These are phyloP conservation scores for Myotis myotis DNA, from an alignment of 2,797 vertebrate species.

Conservation along the genomic window DNA sequence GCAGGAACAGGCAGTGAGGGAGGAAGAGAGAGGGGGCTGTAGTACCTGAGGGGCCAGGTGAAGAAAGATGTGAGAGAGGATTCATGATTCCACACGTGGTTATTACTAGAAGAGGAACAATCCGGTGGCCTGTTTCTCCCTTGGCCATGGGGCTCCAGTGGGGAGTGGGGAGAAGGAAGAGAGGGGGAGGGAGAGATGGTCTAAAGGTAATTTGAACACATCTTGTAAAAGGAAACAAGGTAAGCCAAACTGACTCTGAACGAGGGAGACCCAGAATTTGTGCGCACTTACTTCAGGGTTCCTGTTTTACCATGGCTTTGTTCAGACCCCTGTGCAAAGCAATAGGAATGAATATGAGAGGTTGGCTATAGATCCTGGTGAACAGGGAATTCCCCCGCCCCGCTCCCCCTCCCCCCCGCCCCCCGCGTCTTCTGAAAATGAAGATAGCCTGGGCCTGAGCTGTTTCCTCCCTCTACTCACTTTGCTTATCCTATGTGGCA, in stretches of 20 bases:
- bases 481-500: background rate
- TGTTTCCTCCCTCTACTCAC: background rate
- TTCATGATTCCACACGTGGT: background rate
- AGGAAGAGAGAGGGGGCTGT: rapidly evolving
- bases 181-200: background rate
- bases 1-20: background rate
- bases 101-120: background rate
- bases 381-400: background rate
- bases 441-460: background rate
- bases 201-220: background rate
- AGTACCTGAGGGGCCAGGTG: background rate
- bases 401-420: background rate
- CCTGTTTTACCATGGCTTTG: background rate
- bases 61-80: background rate
- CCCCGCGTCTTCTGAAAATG: background rate
- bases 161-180: background rate
- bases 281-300: background rate
- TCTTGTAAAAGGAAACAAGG: background rate
- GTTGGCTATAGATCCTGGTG: background rate
- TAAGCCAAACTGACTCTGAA: background rate
- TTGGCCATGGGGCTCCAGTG: background rate
- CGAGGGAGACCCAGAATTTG: background rate
- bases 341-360: background rate
- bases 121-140: background rate
- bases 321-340: background rate